Evolutionary conservation across 2,113 vertebrate species (phyloP).

Genomic region (Xyrauchen texanus): DNA sequence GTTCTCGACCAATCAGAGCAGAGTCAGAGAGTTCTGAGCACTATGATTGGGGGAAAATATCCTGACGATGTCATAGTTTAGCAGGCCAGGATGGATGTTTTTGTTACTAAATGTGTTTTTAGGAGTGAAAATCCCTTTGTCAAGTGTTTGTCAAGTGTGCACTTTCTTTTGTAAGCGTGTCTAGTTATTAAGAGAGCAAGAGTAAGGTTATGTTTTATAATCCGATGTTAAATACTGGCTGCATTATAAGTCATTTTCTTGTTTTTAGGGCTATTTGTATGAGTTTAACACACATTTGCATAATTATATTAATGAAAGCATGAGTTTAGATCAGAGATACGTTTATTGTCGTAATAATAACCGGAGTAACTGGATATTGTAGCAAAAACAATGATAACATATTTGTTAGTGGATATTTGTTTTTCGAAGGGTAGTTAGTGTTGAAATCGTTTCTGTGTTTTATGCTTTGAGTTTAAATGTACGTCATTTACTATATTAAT

Average conservation of each 20-base stretch:
- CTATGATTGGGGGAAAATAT: too few species aligned
- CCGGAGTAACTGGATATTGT: too few species aligned
- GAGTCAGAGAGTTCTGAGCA: not conserved
- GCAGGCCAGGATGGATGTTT: not conserved
- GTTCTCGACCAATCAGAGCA: slow-evolving; percentile 1
- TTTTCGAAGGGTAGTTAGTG: too few species aligned
- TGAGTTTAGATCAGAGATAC: not conserved
- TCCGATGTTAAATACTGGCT: too few species aligned
- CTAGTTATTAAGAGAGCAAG: not conserved
- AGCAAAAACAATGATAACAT: too few species aligned
- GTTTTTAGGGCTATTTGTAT: not conserved
- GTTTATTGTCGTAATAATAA: not conserved
- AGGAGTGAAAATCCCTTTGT: not conserved
- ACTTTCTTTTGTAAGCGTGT: not conserved
- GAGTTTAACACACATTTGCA: not conserved
- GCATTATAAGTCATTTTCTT: not conserved
- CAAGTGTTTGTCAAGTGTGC: not conserved
- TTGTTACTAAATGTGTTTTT: not conserved
- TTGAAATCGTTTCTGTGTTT: too few species aligned
- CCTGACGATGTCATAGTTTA: not conserved
- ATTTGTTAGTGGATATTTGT: too few species aligned
- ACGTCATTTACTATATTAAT: too few species aligned
- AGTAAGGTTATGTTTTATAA: too few species aligned
- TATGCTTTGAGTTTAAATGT: too few species aligned
- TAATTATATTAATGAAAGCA: too few species aligned